Base-by-base conservation (phyloP, 2,888 invertebrate species). In the Epirrhoe alternata region DNA sequence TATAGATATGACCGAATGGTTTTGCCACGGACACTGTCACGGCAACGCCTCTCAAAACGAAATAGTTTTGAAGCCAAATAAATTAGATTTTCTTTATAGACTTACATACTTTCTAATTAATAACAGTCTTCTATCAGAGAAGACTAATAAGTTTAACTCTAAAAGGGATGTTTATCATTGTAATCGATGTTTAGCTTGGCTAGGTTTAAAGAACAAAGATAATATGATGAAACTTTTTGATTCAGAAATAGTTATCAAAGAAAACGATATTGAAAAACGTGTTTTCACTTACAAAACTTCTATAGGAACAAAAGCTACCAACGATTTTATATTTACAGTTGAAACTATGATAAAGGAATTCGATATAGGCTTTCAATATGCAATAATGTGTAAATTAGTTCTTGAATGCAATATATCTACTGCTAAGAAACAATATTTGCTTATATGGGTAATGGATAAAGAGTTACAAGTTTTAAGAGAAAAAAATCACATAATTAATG, bases 1-100 rank as follows among this genome's bases (percentile, higher is more conserved):
- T 83, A 85, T 94, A 64, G 95, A 95, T 75, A 92, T 94, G 79
- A 92, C 93, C 0, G 96, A 96, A 70, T 96, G 95, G 95, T 96
- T 95, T 80, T 96, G 96, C 76, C 95, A 96, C 71, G 90, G 90
- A 0, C 90, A 90, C 52, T 86, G 88, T 4, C 85, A 89, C 30
- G 83, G 83, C 0, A 77, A 82, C 52, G 61, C 70, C 12, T 60
- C 78, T 1, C 74, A 70, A 53, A 71, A 70, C 14, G 81, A 82
- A 38, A 71, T 76, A 66, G 69, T 82, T 57, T 75, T 94, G 14
- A 90, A 91, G 68, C 94, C 94, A 16, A 94, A 92, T 68, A 83
- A 86, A 68, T 81, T 77, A 33, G 95, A 96, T 84, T 93, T 95
- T 75, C 91, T 95, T 42, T 95, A 95, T 77, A 87, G 94, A 53